Evolutionary conservation across 2,113 vertebrate genomes (phyloP), one percentile per base, ranked within the genome.

Genomic region (Proterorhinus semilunaris): DNA sequence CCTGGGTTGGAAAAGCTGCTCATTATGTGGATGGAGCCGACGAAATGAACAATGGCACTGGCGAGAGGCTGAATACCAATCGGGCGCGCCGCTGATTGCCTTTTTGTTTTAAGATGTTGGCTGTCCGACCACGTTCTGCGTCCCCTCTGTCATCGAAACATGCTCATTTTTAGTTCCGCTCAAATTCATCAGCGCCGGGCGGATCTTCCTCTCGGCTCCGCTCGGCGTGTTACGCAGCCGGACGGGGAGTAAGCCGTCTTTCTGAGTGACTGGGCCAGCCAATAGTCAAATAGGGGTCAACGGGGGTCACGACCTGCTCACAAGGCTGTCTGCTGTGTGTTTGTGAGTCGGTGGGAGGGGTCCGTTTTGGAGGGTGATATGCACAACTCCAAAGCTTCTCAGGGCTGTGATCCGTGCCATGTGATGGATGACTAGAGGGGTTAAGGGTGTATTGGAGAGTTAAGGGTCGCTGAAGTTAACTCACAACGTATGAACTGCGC

Each of bases 11-110:
- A 82, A 86, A 87, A 78, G 77, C 80, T 72, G 81, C 82, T 89
- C 86, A 85, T 89, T 90, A 88, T 46, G 59, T 69, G 79, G 82
- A 86, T 78, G 76, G 80, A 70, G 63, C 70, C 79, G 74, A 57
- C 72, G 80, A 88, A 89, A 88, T 88, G 85, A 90, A 87, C 86
- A 85, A 81, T 78, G 88, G 84, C 85, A 87, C 78, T 67, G 59
- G 76, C 76, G 66, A 51, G 13, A 72, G 62, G 12, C 53, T 68
- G 89, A 89, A 91, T 90, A 84, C 77, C 72, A 89, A 90, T 82
- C 6, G 55, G 77, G 68, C 67, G 62, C 48, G 8, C 71, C 66
- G 0, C 70, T 83, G 85, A 87, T 87, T 87, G 85, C 63, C 69
- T 85, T 88, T 86, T 85, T 83, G 73, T 84, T 82, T 86, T 78